Evolutionary conservation across 2,113 vertebrate genomes (phyloP).

Genomic region (Xiphias gladius): DNA sequence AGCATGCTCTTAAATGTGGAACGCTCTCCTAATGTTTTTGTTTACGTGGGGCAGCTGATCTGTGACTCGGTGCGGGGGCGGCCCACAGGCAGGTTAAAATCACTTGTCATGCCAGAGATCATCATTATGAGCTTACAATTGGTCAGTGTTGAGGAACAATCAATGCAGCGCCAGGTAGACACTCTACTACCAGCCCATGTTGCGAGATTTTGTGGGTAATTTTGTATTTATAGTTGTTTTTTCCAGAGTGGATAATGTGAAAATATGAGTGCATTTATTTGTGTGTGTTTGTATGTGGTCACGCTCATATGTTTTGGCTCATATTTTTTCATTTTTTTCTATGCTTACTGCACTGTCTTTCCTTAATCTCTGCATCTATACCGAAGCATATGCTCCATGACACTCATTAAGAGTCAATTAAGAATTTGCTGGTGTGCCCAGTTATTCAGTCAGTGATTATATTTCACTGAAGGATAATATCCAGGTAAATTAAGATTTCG

Average conservation of each 20-base stretch:
- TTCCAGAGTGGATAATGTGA: conserved; percentile 75
- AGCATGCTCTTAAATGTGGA: conserved; percentile 86
- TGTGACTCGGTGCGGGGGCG: conserved; percentile 82
- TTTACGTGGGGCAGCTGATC: conserved; percentile 84
- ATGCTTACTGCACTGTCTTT: conserved; percentile 13
- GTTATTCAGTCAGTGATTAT: conserved; percentile 79
- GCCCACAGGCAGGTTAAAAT: conserved; percentile 87
- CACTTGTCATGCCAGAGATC: conserved; percentile 87
- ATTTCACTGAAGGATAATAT: conserved; percentile 80
- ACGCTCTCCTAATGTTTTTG: conserved; percentile 86
- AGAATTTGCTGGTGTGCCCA: conserved; percentile 70
- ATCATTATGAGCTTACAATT: conserved; percentile 87
- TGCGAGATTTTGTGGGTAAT: conserved; percentile 58
- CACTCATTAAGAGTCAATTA: conserved; percentile 79
- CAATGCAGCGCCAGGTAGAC: conserved; percentile 75
- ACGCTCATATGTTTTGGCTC: conserved; percentile 45
- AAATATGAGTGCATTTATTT: conserved; percentile 60
- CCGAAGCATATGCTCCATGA: conserved; percentile 69
- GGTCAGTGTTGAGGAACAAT: conserved; percentile 85
- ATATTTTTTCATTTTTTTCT: background rate
- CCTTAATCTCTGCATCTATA: conserved; percentile 70
- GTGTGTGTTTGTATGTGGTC: conserved; percentile 51
- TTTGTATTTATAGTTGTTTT: conserved; percentile 69
- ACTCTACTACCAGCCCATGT: conserved; percentile 70
- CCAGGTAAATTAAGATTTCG: conserved; percentile 83